Percentiles rank a stretch among this genome's conserved stretches.
phyloP scores from a whole-genome alignment of 2,113 vertebrate species.

The Pogonocichla stellata region DNA sequence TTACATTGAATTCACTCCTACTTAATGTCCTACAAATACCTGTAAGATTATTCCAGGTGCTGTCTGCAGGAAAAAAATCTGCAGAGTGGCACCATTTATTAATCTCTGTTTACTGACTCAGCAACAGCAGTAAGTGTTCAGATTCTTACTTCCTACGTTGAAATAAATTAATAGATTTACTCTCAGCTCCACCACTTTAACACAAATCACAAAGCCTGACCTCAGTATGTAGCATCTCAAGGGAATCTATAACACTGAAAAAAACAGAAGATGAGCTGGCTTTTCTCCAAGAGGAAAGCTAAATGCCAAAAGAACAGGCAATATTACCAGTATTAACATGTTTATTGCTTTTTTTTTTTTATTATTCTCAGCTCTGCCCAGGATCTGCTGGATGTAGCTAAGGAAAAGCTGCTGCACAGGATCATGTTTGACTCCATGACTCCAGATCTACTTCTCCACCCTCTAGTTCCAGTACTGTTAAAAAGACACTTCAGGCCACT shows the following conservation, averaged over 20 bases:
- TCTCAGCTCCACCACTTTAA: not conserved
- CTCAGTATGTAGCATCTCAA: not conserved
- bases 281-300: constrained; percentile 21
- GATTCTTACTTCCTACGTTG: not conserved
- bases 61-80: not conserved
- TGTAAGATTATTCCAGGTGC: not conserved
- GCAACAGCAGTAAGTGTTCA: not conserved
- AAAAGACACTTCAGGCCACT: not conserved
- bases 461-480: not conserved
- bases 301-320: constrained; percentile 13
- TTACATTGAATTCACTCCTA: not conserved
- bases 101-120: not conserved
- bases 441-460: not conserved
- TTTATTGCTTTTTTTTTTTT: not conserved
- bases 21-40: not conserved
- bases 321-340: constrained; percentile 9
- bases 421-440: not conserved
- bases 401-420: not conserved
- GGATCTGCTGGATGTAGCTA: not conserved
- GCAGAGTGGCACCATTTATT: not conserved
- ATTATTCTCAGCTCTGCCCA: not conserved
- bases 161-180: constrained; percentile 26
- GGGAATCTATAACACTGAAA: not conserved
- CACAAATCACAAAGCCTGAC: constrained; percentile 10
- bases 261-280: not conserved